Percentiles rank a stretch among this genome's conserved stretches.
Conservation (phyloP, 2,888 invertebrate genomes). For the Formica aserva region DNA sequence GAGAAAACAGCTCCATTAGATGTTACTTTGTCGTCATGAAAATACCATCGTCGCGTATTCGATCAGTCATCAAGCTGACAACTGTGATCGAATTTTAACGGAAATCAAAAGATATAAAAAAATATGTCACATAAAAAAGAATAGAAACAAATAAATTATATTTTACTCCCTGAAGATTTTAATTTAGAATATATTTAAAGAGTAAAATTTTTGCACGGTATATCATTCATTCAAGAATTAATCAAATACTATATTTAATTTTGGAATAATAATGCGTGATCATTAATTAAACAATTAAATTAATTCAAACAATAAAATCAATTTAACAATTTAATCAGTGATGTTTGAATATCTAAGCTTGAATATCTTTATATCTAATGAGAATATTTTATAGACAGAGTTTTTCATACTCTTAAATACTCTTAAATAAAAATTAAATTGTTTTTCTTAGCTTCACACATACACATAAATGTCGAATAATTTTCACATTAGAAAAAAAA, state of each 20-base stretch:
- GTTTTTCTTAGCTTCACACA: not conserved
- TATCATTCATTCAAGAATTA: not conserved
- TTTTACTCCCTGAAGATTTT: not conserved
- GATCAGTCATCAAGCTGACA: not conserved
- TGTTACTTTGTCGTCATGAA: constrained; percentile 53
- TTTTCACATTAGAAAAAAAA: constrained; percentile 20
- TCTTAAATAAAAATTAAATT: constrained; percentile 23
- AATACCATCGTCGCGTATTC: constrained; percentile 11
- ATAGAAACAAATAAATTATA: constrained; percentile 3
- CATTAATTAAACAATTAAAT: not conserved
- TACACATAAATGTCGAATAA: constrained; percentile 11
- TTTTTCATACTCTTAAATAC: not conserved
- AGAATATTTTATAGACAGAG: not conserved
- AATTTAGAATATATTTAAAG: not conserved
- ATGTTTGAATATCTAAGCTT: not conserved
- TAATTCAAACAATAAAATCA: no score
- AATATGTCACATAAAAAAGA: not conserved
- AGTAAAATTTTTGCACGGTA: not conserved
- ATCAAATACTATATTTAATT: not conserved
- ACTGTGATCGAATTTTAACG: not conserved
- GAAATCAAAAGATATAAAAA: not conserved
- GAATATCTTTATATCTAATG: not conserved
- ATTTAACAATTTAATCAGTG: not conserved
- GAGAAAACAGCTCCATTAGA: constrained; percentile 76
- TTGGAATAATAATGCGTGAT: not conserved